phyloP scores from a whole-genome alignment of 2,888 invertebrate species.

The Acrocera orbiculus region DNA sequence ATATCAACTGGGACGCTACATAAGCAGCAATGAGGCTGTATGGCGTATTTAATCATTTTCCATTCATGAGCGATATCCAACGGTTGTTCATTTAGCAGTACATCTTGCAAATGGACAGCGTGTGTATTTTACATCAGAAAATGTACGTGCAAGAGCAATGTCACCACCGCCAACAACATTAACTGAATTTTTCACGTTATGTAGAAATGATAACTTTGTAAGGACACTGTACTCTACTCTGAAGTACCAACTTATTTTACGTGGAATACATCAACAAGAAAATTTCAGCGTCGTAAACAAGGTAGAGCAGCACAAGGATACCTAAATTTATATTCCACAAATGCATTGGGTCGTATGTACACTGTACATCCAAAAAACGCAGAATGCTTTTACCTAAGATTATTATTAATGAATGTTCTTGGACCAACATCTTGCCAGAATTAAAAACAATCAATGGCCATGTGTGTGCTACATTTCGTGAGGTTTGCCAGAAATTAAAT shows the following conservation, averaged over 20 bases:
- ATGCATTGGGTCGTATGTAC: constrained; percentile 2
- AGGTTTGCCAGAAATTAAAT: constrained; percentile 10
- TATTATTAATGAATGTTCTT: constrained; percentile 1
- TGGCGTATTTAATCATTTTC: constrained; percentile 14
- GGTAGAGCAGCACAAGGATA: not conserved
- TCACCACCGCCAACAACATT: constrained; percentile 11
- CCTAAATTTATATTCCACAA: not conserved
- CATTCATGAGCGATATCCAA: constrained; percentile 14
- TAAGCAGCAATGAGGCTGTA: constrained; percentile 16
- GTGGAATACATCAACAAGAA: constrained; percentile 19
- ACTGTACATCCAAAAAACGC: not conserved
- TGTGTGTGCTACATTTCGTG: not conserved
- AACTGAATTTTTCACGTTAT: constrained; percentile 20
- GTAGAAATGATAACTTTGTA: constrained; percentile 16
- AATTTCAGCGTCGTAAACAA: constrained; percentile 18
- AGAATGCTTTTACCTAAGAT: not conserved
- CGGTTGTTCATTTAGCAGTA: constrained; percentile 8
- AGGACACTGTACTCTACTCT: constrained; percentile 19
- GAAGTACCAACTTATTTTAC: constrained; percentile 21
- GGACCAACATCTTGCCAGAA: not conserved
- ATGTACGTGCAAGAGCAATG: constrained; percentile 9
- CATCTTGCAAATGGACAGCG: constrained; percentile 12
- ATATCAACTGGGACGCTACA: constrained; percentile 11
- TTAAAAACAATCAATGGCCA: not conserved
- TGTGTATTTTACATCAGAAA: constrained; percentile 19